Conservation (phyloP, 2,797 vertebrate genomes). For the Rhabdophis nuchalis region DNA sequence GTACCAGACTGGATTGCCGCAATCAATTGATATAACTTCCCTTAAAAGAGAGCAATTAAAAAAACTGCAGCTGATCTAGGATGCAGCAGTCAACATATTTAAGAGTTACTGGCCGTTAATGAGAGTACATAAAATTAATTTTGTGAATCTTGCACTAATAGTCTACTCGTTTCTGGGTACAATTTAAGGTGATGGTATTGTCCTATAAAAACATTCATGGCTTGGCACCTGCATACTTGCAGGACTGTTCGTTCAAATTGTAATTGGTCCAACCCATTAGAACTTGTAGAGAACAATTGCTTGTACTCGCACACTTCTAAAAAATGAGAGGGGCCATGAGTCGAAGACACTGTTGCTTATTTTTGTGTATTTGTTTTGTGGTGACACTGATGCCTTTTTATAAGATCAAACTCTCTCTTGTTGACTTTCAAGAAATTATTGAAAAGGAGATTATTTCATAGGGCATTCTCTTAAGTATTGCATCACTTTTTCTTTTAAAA, state of each 20-base stretch:
- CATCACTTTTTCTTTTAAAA: neutral
- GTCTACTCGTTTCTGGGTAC: neutral
- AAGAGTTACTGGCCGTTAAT: neutral
- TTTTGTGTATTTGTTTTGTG: neutral
- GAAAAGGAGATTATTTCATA: neutral
- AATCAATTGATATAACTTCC: neutral
- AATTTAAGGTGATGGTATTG: neutral
- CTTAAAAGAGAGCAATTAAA: neutral
- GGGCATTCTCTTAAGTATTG: neutral
- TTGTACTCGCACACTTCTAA: neutral
- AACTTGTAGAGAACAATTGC: neutral
- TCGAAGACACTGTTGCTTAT: neutral
- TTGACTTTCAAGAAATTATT: neutral
- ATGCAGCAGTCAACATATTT: neutral
- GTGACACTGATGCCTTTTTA: neutral
- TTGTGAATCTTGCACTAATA: neutral
- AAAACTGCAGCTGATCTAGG: neutral
- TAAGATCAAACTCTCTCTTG: neutral
- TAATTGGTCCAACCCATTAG: neutral
- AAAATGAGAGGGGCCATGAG: neutral
- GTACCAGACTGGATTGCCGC: neutral
- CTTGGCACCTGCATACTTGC: neutral
- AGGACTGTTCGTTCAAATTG: neutral
- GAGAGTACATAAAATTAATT: neutral
- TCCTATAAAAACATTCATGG: neutral